phyloP scores from a whole-genome alignment of 2,888 invertebrate species.

The Petrophora chlorosata region DNA sequence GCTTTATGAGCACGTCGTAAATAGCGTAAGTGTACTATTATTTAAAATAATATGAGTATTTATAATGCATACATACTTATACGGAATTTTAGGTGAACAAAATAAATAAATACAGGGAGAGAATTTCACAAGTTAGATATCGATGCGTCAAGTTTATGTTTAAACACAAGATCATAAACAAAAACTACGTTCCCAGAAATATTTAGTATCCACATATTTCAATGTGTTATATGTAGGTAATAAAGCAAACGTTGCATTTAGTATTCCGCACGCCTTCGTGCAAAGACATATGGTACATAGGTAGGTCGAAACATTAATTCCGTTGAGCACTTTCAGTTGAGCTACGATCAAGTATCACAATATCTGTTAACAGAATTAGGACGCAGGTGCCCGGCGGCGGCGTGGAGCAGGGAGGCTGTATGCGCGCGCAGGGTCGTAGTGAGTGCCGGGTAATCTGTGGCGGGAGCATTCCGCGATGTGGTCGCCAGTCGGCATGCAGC shows the following conservation, averaged over 20 bases:
- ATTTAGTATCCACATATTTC: not conserved
- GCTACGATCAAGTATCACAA: conserved; percentile 39
- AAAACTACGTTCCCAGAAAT: not conserved
- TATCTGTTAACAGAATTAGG: conserved; percentile 55
- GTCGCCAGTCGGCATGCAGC: conserved; percentile 77
- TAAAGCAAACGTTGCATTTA: conserved; percentile 3
- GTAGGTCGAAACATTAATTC: conserved; percentile 17
- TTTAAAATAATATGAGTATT: conserved; percentile 6
- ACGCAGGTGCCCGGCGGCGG: conserved; percentile 60
- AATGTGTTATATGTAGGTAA: not conserved
- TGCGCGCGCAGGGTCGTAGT: conserved; percentile 43
- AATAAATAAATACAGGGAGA: not conserved
- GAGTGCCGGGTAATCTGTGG: conserved; percentile 10
- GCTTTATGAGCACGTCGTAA: conserved; percentile 6
- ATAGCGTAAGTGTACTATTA: not conserved
- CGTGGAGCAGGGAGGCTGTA: conserved; percentile 63
- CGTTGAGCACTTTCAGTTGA: conserved; percentile 24
- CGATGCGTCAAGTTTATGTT: no score
- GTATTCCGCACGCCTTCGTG: conserved; percentile 11
- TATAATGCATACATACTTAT: no score
- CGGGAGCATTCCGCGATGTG: conserved; percentile 30
- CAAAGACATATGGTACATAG: conserved; percentile 10
- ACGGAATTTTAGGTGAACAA: no score
- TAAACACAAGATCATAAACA: not conserved
- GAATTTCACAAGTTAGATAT: no score